Evolutionary conservation across 2,113 vertebrate genomes (phyloP), one percentile per base, ranked within the genome.

Genomic region (Polypterus bichir): DNA sequence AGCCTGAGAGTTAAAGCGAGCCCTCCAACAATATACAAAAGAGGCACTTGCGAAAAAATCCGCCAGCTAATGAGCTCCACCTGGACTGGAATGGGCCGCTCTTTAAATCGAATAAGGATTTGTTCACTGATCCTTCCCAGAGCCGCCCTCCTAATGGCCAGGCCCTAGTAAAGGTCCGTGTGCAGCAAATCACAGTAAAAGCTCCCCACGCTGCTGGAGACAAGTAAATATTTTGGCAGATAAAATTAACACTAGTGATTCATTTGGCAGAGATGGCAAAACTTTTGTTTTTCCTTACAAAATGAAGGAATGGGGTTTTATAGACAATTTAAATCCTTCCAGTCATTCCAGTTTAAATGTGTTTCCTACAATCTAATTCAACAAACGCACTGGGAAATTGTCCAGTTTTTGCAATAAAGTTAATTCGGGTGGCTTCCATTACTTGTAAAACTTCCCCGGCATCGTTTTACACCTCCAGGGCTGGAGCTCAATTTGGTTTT

Each of bases 351-450:
- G 70, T 76, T 81, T 74, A 66, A 74, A 72, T 69, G 53, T 77
- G 78, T 79, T 81, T 86, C 81, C 79, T 85, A 65, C 70, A 79
- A 81, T 83, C 73, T 73, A 71, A 70, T 76, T 83, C 71, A 81
- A 71, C 77, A 77, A 65, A 69, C 27, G 70, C 64, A 66, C 68
- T 69, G 71, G 73, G 75, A 81, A 61, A 70, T 68, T 65, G 68
- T 75, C 74, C 72, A 76, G 68, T 60, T 68, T 69, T 70, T 63
- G 68, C 62, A 67, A 66, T 60, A 62, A 66, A 68, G 62, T 70
- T 69, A 68, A 75, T 73, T 79, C 63, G 75, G 70, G 67, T 74
- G 80, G 74, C 74, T 79, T 58, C 61, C 66, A 27, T 27, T 27
- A 27, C 27, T 71, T 62, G 57, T 64, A 71, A 76, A 81, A 75